Evolutionary conservation across 2,113 vertebrate species (phyloP).

Genomic region (Muntiacus muntjak): DNA sequence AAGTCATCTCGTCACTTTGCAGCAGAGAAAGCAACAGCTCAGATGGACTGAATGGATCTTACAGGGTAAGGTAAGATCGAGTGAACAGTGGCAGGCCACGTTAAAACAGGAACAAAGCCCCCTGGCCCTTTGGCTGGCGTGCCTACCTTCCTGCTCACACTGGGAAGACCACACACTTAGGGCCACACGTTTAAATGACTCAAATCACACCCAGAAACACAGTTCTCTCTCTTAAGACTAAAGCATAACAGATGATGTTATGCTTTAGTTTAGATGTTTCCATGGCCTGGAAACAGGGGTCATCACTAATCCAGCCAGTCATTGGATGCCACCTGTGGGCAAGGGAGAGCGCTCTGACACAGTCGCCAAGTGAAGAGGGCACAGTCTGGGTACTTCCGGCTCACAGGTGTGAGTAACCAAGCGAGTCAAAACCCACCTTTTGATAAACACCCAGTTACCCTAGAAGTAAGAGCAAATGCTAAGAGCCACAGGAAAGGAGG

Average conservation of each 20-base stretch:
- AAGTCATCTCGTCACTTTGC: neutral
- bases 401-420: neutral
- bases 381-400: too few relatives aligned
- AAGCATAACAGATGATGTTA: neutral
- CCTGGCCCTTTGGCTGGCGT: neutral
- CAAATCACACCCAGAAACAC: neutral
- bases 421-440: neutral
- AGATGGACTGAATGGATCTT: neutral
- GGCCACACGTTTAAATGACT: neutral
- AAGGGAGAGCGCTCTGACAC: accelerated
- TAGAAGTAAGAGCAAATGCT: neutral
- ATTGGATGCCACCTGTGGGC: accelerated
- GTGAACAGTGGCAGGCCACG: accelerated
- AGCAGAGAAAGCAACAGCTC: neutral
- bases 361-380: accelerated
- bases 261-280: too few relatives aligned
- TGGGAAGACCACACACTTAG: neutral
- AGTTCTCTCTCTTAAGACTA: neutral
- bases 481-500: neutral
- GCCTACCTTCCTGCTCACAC: neutral
- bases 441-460: neutral
- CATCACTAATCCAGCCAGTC: neutral
- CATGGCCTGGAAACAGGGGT: neutral
- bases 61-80: neutral
- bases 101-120: accelerated